phyloP scores from a whole-genome alignment of 2,797 vertebrate species.

The Eospalax fontanierii region DNA sequence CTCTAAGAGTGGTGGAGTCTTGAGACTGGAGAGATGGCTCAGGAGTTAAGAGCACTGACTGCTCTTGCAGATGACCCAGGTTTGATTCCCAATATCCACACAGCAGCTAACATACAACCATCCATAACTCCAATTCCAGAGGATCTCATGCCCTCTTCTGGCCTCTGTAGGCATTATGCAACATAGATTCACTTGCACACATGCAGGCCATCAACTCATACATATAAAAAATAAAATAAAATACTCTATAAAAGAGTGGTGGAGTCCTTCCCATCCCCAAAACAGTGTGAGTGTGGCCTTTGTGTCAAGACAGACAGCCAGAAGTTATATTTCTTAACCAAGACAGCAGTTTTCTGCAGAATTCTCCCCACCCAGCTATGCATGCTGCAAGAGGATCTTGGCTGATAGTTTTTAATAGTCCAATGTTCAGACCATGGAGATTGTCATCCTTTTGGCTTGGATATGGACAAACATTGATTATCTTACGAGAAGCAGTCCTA shows the following conservation, averaged over 20 bases:
- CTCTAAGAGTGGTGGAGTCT: not conserved
- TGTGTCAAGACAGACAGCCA: not conserved
- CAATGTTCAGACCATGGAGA: not conserved
- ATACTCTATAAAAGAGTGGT: too few species aligned
- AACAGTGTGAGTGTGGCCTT: not conserved
- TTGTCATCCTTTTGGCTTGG: not conserved
- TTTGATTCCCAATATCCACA: too few species aligned
- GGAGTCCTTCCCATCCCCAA: not conserved
- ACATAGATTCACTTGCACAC: too few species aligned
- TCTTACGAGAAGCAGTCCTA: not conserved
- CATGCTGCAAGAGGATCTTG: not conserved
- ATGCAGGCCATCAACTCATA: too few species aligned
- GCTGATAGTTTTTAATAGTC: not conserved
- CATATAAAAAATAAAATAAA: too few species aligned
- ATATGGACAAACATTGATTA: not conserved
- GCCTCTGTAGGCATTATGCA: too few species aligned
- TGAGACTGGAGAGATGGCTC: too few species aligned
- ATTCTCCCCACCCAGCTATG: not conserved
- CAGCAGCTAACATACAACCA: too few species aligned
- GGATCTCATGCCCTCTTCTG: too few species aligned
- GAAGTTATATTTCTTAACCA: not conserved
- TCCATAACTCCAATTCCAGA: too few species aligned
- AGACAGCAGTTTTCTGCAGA: fast-evolving
- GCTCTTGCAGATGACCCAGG: too few species aligned
- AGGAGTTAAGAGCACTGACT: too few species aligned